Percentiles rank a stretch among this genome's conserved stretches.
phyloP scores from a whole-genome alignment of 1,140 invertebrate species.

The Musca domestica region DNA sequence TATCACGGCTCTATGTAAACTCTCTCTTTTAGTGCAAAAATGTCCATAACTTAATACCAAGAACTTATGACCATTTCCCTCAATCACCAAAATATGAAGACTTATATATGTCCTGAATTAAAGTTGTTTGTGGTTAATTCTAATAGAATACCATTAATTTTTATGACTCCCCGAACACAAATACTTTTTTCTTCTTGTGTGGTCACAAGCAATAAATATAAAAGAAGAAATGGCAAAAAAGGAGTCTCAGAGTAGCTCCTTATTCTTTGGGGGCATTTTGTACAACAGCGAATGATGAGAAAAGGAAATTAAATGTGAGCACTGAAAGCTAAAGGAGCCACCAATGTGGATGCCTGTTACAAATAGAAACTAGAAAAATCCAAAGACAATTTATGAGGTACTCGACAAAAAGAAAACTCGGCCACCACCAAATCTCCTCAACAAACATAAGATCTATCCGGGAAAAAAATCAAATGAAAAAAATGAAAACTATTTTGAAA shows the following conservation, averaged over 20 bases:
- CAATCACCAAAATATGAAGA: too few relatives aligned
- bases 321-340: background rate
- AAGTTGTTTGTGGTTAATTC: background rate
- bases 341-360: background rate
- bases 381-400: too few relatives aligned
- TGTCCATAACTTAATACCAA: too few relatives aligned
- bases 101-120: too few relatives aligned
- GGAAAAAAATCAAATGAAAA: background rate
- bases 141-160: conserved; percentile 14
- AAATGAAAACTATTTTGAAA: background rate
- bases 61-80: too few relatives aligned
- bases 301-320: conserved; percentile 6
- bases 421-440: background rate
- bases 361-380: background rate
- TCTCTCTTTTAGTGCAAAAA: too few relatives aligned
- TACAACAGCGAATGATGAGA: too few relatives aligned
- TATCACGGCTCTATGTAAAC: too few relatives aligned
- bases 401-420: too few relatives aligned
- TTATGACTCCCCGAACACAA: conserved; percentile 1
- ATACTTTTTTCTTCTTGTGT: background rate
- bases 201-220: conserved; percentile 1
- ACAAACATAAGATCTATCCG: background rate
- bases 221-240: background rate
- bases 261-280: too few relatives aligned
- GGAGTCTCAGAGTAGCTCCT: background rate